Percentiles rank a stretch among this genome's conserved stretches.
phyloP scores from a whole-genome alignment of 2,113 vertebrate species.

The Phodopus roborovskii region DNA sequence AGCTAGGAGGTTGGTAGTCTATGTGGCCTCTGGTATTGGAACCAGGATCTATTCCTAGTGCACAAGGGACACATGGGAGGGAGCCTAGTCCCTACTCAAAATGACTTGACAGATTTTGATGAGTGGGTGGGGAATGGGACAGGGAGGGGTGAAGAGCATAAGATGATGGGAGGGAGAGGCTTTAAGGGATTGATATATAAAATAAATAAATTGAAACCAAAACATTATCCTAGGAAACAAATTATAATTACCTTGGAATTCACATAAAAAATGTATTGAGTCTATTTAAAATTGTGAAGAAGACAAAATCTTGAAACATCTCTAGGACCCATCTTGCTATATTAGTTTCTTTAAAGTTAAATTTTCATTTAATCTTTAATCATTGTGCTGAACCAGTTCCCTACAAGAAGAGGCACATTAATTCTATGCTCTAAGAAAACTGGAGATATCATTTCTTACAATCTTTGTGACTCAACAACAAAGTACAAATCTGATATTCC shows the following conservation, averaged over 20 bases:
- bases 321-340: constrained; percentile 65
- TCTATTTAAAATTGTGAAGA: constrained; percentile 73
- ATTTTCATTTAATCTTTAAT: constrained; percentile 71
- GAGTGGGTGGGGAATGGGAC: no score
- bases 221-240: constrained; percentile 70
- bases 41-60: no score
- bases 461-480: constrained; percentile 49
- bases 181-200: not conserved
- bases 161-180: no score
- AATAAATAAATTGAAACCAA: constrained; percentile 59
- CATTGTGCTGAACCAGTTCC: constrained; percentile 33
- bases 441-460: constrained; percentile 53
- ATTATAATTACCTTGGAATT: constrained; percentile 76
- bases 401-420: constrained; percentile 59
- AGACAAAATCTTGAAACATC: constrained; percentile 58
- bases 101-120: no score
- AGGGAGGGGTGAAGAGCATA: no score
- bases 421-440: constrained; percentile 60
- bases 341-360: constrained; percentile 60
- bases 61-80: no score
- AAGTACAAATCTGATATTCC: not conserved
- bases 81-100: no score
- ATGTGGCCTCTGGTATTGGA: no score
- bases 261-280: constrained; percentile 67
- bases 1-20: no score